phyloP scores from a whole-genome alignment of 2,888 invertebrate genomes.

The Himalopsyche anomala region DNA sequence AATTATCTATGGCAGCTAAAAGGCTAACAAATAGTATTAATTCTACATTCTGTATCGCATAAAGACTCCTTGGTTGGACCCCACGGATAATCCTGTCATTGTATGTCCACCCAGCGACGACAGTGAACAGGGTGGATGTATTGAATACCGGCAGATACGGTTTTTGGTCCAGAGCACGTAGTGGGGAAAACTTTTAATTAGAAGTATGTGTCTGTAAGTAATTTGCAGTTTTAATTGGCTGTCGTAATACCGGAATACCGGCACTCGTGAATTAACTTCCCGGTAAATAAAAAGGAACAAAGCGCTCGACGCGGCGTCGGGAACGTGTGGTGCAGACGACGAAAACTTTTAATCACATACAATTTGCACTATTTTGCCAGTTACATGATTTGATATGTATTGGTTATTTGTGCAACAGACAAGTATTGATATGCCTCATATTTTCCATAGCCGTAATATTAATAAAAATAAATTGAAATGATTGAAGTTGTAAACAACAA shows the following conservation, averaged over 20 bases:
- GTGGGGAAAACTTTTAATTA: slow-evolving; percentile 57
- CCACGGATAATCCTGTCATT: not conserved
- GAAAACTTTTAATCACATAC: not conserved
- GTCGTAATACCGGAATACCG: slow-evolving; percentile 38
- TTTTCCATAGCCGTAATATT: too few relatives aligned
- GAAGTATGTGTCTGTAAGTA: slow-evolving; percentile 57
- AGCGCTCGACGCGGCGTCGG: not conserved
- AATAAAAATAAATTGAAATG: too few relatives aligned
- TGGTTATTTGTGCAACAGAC: too few relatives aligned
- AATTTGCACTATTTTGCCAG: too few relatives aligned
- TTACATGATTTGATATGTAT: too few relatives aligned
- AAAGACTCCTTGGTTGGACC: too few relatives aligned
- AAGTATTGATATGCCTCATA: too few relatives aligned
- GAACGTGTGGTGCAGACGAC: not conserved
- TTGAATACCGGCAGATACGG: slow-evolving; percentile 5
- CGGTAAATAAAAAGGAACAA: not conserved
- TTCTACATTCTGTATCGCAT: too few relatives aligned
- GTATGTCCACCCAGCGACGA: not conserved
- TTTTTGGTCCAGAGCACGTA: slow-evolving; percentile 21
- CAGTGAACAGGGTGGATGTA: not conserved
- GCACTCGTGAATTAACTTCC: slow-evolving; percentile 9
- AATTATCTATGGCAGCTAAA: too few relatives aligned
- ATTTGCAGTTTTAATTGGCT: slow-evolving; percentile 56
- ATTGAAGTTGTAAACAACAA: too few relatives aligned
- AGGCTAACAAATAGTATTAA: too few relatives aligned